Evolutionary conservation across 2,888 invertebrate genomes (phyloP), one percentile per base, ranked within the genome.

Genomic region (Spicauda simplicius): DNA sequence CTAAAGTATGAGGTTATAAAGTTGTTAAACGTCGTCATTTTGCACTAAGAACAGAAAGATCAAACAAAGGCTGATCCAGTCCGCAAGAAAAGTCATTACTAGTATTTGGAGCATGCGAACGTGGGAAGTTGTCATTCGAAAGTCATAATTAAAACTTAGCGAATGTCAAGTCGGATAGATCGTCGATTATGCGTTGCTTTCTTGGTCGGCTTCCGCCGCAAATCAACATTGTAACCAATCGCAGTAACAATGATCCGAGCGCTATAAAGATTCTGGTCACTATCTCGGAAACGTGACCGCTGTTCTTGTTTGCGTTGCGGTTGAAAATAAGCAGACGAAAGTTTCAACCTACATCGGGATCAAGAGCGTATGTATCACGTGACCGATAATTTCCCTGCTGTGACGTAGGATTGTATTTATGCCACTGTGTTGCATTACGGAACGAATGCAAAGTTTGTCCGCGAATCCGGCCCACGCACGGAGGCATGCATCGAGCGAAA

Each of bases 251-350:
- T 79, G 81, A 84, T 79, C 79, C 76, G 77, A 70, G 77, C 73
- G 76, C 72, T 74, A 75, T 73, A 74, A 76, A 72, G 71, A 77
- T 74, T 78, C 77, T 74, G 76, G 77, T 76, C 74, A 80, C 80
- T 79, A 84, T 85, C 84, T 84, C 74, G 80, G 81, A 85, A 85
- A 88, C 87, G 86, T 87, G 91, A 88, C 85, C 83, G 78, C 76
- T 76, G 84, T 76, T 87, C 84, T 88, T 90, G 85, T 88, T 91
- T 89, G 84, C 76, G 81, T 81, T 90, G 89, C 86, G 87, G 89
- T 90, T 84, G 80, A 79, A 83, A 83, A 78, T 78, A 80, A 81
- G 79, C 83, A 80, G 84, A 89, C 85, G 91, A 91, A 91, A 91
- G 90, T 90, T 82, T 78, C 83, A 86, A 83, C 90, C 90, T 85